Base-by-base conservation (phyloP, 23 tunicate genomes). In the Phallusia fumigata region DNA sequence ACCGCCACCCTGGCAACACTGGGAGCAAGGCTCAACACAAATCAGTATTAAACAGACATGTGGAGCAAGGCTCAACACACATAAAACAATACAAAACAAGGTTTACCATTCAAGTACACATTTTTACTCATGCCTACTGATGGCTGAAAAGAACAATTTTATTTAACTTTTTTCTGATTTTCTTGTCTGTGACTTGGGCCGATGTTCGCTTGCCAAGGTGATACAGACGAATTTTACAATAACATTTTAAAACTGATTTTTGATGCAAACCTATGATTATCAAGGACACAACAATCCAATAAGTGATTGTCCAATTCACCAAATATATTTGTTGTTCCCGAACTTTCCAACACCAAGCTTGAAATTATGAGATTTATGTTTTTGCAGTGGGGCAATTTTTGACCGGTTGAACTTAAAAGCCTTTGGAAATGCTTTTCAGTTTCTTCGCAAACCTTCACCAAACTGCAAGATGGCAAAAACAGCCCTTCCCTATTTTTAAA, bases 361-460 rank as follows among this genome's bases (percentile, higher is more conserved):
- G 69, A 22, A 21, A 58, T 58, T 1, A 24, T 13, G 13, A 58
- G 69, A 24, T 58, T 58, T 13, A 58, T 58, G 69, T 58, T 58
- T 58, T 22, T 21, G 28, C 69, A 58, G 3, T 58, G 69, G 3
- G 69, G 16, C 28, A 58, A 24, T 6, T 58, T 58, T 24, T 24
- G 28, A 58, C 28, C 28, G 16, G 69, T 58, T 58, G 69, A 58
- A 13, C 8, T 58, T 24, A 58, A 24, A 22, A 58, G 28, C 69
- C 69, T 58, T 58, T 58, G 69, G 16, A 58, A 58, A 58, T 58
- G 69, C 69, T 58, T 22, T 58, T 58, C 69, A 21, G 69, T 58
- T 13, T 58, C 69, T 58, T 58, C 28, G 16, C 69, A 77, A 36
- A 77, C 81, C 35, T 77, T 40, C 1, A 77, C 21, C 6, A 45